A percentile compares a stretch with the other conserved stretches of the same genome.
Evolutionary conservation across 2,888 invertebrate genomes (phyloP).

Genomic region (Cepaea hortensis): DNA sequence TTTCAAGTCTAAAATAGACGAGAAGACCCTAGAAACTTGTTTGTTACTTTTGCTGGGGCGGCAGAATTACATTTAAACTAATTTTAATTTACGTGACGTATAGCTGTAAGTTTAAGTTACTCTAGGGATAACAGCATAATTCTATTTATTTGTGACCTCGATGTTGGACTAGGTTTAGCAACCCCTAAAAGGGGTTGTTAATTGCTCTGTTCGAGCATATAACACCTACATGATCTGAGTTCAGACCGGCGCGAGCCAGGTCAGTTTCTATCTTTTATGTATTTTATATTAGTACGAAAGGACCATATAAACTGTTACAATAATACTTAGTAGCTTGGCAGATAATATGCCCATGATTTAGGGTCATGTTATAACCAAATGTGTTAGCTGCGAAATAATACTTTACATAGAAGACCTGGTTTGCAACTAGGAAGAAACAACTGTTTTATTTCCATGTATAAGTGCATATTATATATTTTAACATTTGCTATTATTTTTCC

Average conservation of each 20-base stretch:
- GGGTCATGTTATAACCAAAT: not conserved
- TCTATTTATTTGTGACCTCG: slow-evolving; percentile 89
- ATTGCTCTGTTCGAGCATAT: slow-evolving; percentile 83
- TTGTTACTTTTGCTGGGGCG: slow-evolving; percentile 63
- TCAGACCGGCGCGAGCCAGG: no score
- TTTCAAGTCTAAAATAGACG: no score
- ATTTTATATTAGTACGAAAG: slow-evolving; percentile 87
- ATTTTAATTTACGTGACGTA: not conserved
- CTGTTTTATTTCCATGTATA: no score
- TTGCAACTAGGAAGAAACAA: not conserved
- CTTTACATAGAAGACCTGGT: slow-evolving; percentile 23
- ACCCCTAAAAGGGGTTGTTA: slow-evolving; percentile 82
- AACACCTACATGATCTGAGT: slow-evolving; percentile 92
- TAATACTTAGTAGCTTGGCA: not conserved
- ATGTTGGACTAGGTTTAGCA: slow-evolving; percentile 89
- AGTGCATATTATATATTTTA: not conserved
- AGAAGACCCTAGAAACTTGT: no score
- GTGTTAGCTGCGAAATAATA: not conserved
- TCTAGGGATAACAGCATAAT: slow-evolving; percentile 91
- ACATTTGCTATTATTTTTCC: not conserved
- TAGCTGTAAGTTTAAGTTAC: slow-evolving; percentile 80
- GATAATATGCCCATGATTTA: slow-evolving; percentile 30
- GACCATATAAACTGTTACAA: slow-evolving; percentile 78
- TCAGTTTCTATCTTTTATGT: no score
- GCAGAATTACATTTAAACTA: slow-evolving; percentile 50